Base-by-base conservation (phyloP, 2,113 vertebrate species). In the Silurus meridionalis region DNA sequence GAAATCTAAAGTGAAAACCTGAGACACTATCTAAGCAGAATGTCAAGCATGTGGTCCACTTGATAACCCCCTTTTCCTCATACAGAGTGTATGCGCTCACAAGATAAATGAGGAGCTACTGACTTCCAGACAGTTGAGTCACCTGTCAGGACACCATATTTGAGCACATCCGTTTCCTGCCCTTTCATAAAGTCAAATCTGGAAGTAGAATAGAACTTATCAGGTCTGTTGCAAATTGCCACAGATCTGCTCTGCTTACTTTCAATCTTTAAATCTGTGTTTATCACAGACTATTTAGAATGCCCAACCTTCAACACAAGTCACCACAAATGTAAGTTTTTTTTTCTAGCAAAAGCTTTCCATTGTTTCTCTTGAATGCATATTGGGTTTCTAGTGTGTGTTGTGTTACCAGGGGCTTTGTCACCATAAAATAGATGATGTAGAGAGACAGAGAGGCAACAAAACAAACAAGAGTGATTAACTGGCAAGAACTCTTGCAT, bases 31-130 rank as follows among this genome's bases (percentile, higher is more conserved):
- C 85, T 75, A 52, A 14, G 21, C 11, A 81, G 77, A 83, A 84
- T 74, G 82, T 83, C 61, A 83, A 86, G 85, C 88, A 80, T 58
- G 85, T 84, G 52, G 64, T n/a, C 52, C 64, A 50, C 28, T 53
- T 81, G 88, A 86, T 89, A 89, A 86, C 77, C 85, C 86, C 53
- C 23, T 83, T 83, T 84, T 84, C 60, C 77, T 86, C 60, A 46
- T 60, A 52, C 57, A 52, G 66, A 60, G 17, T 55, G 66, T 60
- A 37, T 66, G 81, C 74, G 50, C 50, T 15, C 79, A 69, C 25
- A 82, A 75, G 84, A 75, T 50, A 23, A 61, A 82, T 58, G 81
- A 86, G 74, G 84, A 83, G 66, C 53, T 85, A 83, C 75, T 83
- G 67, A 81, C 67, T 60, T 83, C 23, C 37, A 79, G 28, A 58